Evolutionary conservation across 2,888 invertebrate species (phyloP), one percentile per base, ranked within the genome.

Genomic region (Amiota mariae): DNA sequence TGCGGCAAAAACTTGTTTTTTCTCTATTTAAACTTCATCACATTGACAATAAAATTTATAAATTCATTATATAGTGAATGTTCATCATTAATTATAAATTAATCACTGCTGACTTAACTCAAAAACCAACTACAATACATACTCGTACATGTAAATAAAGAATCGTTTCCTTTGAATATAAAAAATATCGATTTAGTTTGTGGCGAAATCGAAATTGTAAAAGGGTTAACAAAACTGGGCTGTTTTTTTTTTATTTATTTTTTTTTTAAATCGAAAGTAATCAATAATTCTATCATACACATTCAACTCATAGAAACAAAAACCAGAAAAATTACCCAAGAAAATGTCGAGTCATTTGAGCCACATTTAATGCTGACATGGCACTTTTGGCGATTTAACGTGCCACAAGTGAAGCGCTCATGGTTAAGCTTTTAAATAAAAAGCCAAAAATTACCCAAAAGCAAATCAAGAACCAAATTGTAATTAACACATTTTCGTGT

Each of bases 31-130:
- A 54, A 54, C 54, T 6, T 54, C 54, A 13, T 54, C 54, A 36
- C 46, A 63, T 83, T 83, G 85, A 81, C 85, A 85, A 81, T 85
- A 80, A 80, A 84, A 82, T 76, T 83, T 84, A 84, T 78, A 80
- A 84, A 84, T 82, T 81, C 79, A 81, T 83, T 85, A 78, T 80
- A 77, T 78, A 79, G 63, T 46, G 24, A 36, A 46, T 13, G 63
- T 46, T 36, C 46, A 13, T 13, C 46, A 63, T 63, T 63, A 63
- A 63, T 63, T 63, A 46, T 11, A 63, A 36, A 85, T 78, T 81
- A 78, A 85, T 81, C 80, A 81, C 75, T 77, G 79, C 63, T 36
- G 15, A 54, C 54, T 13, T 15, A 2, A 54, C 54, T 36, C 36
- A 36, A 36, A 36, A 36, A 36, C 36, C n/a, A n/a, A n/a, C n/a